Conservation (phyloP, 2,888 invertebrate genomes). For the Rhyacophila evoluta region DNA sequence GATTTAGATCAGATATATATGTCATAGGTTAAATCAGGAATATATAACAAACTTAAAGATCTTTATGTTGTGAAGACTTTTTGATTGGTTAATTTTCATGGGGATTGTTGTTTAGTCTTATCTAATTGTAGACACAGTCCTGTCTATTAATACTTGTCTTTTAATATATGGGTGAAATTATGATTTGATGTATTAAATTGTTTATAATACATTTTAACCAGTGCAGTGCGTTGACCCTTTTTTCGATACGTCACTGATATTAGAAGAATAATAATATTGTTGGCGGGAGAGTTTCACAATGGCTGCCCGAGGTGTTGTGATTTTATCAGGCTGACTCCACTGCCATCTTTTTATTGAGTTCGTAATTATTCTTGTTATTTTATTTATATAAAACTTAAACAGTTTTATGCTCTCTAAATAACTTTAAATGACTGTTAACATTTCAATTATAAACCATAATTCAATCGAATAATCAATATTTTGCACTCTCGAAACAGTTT, state of each 20-base stretch:
- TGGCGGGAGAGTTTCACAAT: constrained; percentile 37
- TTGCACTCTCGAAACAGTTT: no score
- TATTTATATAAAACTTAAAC: neutral
- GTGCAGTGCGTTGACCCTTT: neutral
- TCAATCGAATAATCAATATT: no score
- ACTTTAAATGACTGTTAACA: no score
- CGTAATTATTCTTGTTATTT: neutral
- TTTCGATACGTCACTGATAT: neutral
- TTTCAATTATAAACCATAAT: no score
- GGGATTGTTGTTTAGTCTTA: no score
- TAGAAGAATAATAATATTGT: neutral
- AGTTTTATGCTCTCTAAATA: no score
- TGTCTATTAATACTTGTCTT: no score
- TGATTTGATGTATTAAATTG: no score
- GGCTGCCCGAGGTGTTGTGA: constrained; percentile 45
- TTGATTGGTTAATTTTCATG: no score
- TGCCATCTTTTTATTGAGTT: constrained; percentile 45
- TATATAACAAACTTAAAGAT: neutral
- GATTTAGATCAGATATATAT: neutral
- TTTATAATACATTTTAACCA: neutral
- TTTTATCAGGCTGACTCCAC: constrained; percentile 35
- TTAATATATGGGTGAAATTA: no score
- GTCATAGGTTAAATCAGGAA: neutral
- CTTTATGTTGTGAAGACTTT: no score
- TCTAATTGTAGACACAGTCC: no score